phyloP scores from a whole-genome alignment of 2,888 invertebrate genomes.

The Drosophila conformis region DNA sequence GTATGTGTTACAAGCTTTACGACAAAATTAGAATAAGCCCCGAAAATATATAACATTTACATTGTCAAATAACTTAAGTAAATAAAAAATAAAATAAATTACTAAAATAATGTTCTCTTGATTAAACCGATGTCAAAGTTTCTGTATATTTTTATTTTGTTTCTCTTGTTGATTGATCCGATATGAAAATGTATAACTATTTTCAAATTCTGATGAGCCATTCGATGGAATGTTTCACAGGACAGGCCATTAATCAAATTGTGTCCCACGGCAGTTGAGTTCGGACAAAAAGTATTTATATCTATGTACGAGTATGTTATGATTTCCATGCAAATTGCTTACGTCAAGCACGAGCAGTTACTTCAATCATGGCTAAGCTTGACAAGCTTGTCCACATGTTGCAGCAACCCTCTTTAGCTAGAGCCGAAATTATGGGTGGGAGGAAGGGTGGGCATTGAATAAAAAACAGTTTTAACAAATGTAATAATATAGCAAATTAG shows the following conservation, averaged over 20 bases:
- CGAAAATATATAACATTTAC: neutral
- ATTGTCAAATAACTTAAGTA: no score
- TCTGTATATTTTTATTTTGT: neutral
- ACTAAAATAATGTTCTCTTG: neutral
- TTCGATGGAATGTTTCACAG: neutral
- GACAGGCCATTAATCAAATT: slow-evolving; percentile 1
- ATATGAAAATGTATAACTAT: neutral
- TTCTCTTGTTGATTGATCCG: neutral
- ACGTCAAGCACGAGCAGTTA: slow-evolving; percentile 1
- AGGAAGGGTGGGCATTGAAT: slow-evolving; percentile 18
- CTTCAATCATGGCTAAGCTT: slow-evolving; percentile 12
- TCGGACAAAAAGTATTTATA: neutral
- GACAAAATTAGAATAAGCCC: no score
- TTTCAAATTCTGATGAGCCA: neutral
- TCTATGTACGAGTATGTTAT: neutral
- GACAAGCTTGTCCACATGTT: slow-evolving; percentile 13
- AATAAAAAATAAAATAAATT: no score
- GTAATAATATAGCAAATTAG: slow-evolving; percentile 73
- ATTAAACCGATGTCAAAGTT: neutral
- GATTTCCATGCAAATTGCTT: neutral
- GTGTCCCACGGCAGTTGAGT: neutral
- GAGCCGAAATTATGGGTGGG: neutral
- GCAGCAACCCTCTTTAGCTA: neutral
- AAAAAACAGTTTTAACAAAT: slow-evolving; percentile 51
- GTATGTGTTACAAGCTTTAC: no score